Conservation (phyloP, 2,797 vertebrate genomes). For the Loriculus beryllinus region DNA sequence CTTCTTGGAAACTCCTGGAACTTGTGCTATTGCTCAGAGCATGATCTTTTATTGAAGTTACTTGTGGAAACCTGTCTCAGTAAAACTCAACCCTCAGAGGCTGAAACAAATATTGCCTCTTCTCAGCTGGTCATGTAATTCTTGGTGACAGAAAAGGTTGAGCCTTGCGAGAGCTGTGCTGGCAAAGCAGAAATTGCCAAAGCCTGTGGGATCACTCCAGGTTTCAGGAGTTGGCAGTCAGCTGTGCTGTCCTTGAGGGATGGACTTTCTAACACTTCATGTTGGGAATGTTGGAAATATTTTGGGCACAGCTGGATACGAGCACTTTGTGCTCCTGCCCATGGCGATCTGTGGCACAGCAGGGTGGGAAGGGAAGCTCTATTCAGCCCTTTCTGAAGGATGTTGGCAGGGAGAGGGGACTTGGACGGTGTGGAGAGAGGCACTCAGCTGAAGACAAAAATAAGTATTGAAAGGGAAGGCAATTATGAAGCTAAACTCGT, state of each 20-base stretch:
- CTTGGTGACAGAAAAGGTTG: neutral
- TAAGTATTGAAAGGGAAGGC: slow-evolving; percentile 15
- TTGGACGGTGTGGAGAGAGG: neutral
- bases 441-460: slow-evolving; percentile 3
- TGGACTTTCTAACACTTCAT: neutral
- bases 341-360: fast-evolving
- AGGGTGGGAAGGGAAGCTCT: neutral
- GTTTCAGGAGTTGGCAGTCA: neutral
- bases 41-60: neutral
- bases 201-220: neutral
- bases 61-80: neutral
- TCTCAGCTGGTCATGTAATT: neutral
- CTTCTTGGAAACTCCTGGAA: neutral
- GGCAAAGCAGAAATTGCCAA: neutral
- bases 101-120: neutral
- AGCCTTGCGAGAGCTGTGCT: neutral
- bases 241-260: fast-evolving
- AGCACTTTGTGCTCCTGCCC: neutral
- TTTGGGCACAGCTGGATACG: neutral
- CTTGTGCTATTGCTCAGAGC: neutral
- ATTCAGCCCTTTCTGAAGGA: neutral
- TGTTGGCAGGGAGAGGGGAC: neutral
- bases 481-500: slow-evolving; percentile 5
- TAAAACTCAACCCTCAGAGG: neutral
- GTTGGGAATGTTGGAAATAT: neutral